Percentiles rank a stretch among this genome's conserved stretches.
These are phyloP conservation scores for Eublepharis macularius DNA, from an alignment of 2,113 vertebrate genomes.

Conservation along the genomic window DNA sequence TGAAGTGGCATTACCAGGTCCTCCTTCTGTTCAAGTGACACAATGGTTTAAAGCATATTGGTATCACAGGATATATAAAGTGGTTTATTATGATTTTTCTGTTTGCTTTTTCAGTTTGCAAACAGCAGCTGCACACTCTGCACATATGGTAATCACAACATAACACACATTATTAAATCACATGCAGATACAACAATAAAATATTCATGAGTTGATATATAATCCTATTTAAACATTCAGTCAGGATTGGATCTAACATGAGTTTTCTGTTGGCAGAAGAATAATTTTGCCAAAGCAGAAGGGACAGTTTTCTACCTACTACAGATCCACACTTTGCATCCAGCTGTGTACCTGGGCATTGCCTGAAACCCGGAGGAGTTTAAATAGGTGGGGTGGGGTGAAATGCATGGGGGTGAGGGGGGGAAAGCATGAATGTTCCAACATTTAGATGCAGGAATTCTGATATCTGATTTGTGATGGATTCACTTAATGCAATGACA, in stretches of 20 bases:
- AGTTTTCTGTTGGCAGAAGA: too few species aligned
- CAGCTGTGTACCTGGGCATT: too few species aligned
- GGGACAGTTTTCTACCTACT: too few species aligned
- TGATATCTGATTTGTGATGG: slow-evolving; percentile 33
- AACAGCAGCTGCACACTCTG: slow-evolving; percentile 64
- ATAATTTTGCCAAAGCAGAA: too few species aligned
- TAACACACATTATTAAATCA: slow-evolving; percentile 75
- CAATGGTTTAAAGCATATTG: slow-evolving; percentile 69
- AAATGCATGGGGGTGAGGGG: too few species aligned
- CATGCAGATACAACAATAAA: slow-evolving; percentile 69
- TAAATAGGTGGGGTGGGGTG: too few species aligned
- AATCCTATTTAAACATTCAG: slow-evolving; percentile 52
- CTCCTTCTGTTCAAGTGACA: slow-evolving; percentile 76
- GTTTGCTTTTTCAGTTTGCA: slow-evolving; percentile 67
- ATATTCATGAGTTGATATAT: slow-evolving; percentile 57
- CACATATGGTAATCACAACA: slow-evolving; percentile 78
- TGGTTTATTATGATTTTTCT: slow-evolving; percentile 69
- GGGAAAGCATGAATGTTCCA: too few species aligned
- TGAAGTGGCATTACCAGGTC: slow-evolving; percentile 79
- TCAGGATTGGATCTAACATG: not conserved
- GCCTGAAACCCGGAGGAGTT: too few species aligned
- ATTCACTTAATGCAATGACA: not conserved
- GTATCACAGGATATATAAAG: slow-evolving; percentile 71
- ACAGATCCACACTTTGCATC: too few species aligned
- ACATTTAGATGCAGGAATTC: slow-evolving; percentile 20